Conservation (phyloP, 2,888 invertebrate species). For the Teleogryllus oceanicus region DNA sequence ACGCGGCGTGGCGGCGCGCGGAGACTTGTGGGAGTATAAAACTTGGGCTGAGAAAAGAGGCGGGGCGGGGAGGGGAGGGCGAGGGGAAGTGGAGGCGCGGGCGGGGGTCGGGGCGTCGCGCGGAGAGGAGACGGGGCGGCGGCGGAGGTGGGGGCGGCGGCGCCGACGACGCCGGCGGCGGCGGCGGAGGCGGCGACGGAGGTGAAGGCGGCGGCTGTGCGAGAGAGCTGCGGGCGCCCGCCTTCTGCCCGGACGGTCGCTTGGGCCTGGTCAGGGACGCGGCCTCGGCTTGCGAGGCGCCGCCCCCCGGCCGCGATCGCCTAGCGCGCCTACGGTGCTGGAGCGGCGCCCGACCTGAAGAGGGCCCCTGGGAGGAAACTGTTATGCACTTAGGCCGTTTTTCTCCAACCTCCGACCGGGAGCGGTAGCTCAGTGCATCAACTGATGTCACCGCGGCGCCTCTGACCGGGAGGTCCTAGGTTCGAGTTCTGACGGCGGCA, state of each 20-base stretch:
- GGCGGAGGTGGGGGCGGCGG: not conserved
- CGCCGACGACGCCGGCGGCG: not conserved
- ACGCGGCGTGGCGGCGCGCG: too few species aligned
- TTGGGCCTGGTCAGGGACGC: constrained; percentile 18
- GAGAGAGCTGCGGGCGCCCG: not conserved
- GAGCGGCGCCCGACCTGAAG: too few species aligned
- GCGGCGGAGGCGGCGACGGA: not conserved
- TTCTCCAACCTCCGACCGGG: too few species aligned
- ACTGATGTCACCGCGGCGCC: too few species aligned
- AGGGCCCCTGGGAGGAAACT: too few species aligned
- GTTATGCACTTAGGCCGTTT: too few species aligned
- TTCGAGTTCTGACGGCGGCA: too few species aligned
- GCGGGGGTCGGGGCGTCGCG: not conserved
- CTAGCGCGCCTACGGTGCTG: too few species aligned
- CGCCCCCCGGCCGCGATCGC: not conserved
- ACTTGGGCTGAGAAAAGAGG: not conserved
- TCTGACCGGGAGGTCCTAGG: too few species aligned
- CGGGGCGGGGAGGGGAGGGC: not conserved
- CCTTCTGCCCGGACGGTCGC: not conserved
- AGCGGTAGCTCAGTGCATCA: too few species aligned
- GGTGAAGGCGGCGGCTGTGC: not conserved
- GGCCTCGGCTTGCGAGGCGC: not conserved
- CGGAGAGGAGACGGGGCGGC: not conserved
- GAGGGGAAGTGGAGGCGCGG: too few species aligned
- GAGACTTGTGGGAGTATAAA: constrained; percentile 3